Conservation (phyloP, 2,888 invertebrate species). For the Brachyptera putata region DNA sequence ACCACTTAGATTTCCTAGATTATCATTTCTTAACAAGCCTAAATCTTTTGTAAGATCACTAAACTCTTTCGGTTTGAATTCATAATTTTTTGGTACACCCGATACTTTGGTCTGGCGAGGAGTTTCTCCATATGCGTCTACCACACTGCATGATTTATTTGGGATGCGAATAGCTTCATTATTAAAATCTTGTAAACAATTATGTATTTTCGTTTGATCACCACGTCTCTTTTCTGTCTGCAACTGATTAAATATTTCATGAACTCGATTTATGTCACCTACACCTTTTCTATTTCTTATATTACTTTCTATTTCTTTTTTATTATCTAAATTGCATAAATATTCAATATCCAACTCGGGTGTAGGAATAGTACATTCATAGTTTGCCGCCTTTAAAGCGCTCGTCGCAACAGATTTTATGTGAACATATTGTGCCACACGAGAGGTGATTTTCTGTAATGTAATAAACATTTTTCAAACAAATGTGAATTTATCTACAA, state of each 20-base stretch:
- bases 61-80: constrained; percentile 55
- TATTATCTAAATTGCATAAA: constrained; percentile 58
- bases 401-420: no score
- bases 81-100: constrained; percentile 51
- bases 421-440: no score
- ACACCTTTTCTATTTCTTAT: constrained; percentile 62
- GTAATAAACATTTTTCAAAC: no score
- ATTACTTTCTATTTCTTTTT: constrained; percentile 58
- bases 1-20: constrained; percentile 71
- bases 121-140: constrained; percentile 54
- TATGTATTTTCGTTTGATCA: constrained; percentile 10
- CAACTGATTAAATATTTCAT: constrained; percentile 47
- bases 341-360: constrained; percentile 58
- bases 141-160: constrained; percentile 67
- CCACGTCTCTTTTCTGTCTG: constrained; percentile 24
- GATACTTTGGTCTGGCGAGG: constrained; percentile 55
- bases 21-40: constrained; percentile 64
- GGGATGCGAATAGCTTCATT: constrained; percentile 65
- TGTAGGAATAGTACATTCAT: constrained; percentile 24
- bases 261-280: constrained; percentile 59
- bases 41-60: constrained; percentile 60
- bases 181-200: constrained; percentile 45
- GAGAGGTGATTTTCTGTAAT: no score
- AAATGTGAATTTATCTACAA: no score
- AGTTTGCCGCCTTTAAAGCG: background rate